Evolutionary conservation across 2,888 invertebrate species (phyloP).

Genomic region (Xanthostigma xanthostigma): DNA sequence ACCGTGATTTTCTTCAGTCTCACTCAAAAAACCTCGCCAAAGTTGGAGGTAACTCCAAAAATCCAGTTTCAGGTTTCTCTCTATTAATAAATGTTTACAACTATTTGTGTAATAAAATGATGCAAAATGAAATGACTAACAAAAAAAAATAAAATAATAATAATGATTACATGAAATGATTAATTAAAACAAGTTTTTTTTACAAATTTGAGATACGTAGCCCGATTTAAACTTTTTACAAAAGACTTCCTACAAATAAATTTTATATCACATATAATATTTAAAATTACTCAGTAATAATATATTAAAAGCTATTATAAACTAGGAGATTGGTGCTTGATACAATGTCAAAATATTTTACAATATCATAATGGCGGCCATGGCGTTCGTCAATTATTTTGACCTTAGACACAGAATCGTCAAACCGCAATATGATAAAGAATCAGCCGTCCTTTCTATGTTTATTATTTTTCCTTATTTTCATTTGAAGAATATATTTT

Average conservation of each 20-base stretch:
- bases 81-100: not conserved
- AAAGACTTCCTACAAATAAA: constrained; percentile 31
- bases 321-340: constrained; percentile 31
- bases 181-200: constrained; percentile 21
- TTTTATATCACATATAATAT: constrained; percentile 32
- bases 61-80: not conserved
- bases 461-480: too few species aligned
- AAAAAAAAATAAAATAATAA: constrained; percentile 16
- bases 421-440: not conserved
- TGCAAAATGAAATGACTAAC: constrained; percentile 15
- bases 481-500: too few species aligned
- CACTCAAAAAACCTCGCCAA: constrained; percentile 13
- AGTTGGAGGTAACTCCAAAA: not conserved
- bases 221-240: constrained; percentile 25
- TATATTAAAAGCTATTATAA: constrained; percentile 24
- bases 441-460: not conserved
- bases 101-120: constrained; percentile 11
- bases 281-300: constrained; percentile 21
- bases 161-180: constrained; percentile 14
- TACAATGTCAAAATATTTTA: constrained; percentile 19
- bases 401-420: too few species aligned
- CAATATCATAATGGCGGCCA: too few species aligned
- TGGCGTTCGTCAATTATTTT: too few species aligned
- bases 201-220: constrained; percentile 31
- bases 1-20: constrained; percentile 30